Base-by-base conservation (phyloP, 1,140 invertebrate genomes). In the Chionoecetes opilio region DNA sequence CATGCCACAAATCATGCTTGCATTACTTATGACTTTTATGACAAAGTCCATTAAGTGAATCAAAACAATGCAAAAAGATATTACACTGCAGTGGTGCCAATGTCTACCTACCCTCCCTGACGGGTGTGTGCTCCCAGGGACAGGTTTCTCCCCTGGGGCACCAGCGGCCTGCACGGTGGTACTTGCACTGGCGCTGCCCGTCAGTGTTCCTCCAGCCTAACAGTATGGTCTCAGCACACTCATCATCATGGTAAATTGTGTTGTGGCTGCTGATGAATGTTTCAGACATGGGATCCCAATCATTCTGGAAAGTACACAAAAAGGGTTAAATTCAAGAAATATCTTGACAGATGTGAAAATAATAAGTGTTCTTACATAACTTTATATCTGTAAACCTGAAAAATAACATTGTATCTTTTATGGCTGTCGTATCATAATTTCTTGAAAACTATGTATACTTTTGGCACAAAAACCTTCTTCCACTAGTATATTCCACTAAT, bases 281-380 rank as follows among this genome's bases (percentile, higher is more conserved):
- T 26, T n/a, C 38, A 3, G 82, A 84, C 92, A 93, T 93, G 21
- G 92, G 92, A 21, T 93, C 31, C 92, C 92, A 93, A 8, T n/a
- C 84, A n/a, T 32, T 41, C 92, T 93, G 92, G 34, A 53, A 75
- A 75, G 63, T 75, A 21, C 26, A 26, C 11, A 75, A 75, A 1
- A n/a, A n/a, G 26, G 53, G 53, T 6, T n/a, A 17, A 53, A 1
- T 53, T 53, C 46, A 53, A 53, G 21, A n/a, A n/a, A n/a, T n/a
- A 53, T 53, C 46, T 53, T 53, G 11, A 53, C 46, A 53, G 11
- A 53, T 3, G 46, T n/a, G n/a, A n/a, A n/a, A n/a, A n/a, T n/a
- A n/a, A n/a, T n/a, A n/a, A n/a, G n/a, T n/a, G n/a, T n/a, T n/a
- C n/a, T n/a, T n/a, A n/a, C n/a, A n/a, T n/a, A n/a, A n/a, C n/a